These are phyloP conservation scores for Cancer borealis DNA, from an alignment of 2,888 invertebrate genomes.

Conservation along the genomic window DNA sequence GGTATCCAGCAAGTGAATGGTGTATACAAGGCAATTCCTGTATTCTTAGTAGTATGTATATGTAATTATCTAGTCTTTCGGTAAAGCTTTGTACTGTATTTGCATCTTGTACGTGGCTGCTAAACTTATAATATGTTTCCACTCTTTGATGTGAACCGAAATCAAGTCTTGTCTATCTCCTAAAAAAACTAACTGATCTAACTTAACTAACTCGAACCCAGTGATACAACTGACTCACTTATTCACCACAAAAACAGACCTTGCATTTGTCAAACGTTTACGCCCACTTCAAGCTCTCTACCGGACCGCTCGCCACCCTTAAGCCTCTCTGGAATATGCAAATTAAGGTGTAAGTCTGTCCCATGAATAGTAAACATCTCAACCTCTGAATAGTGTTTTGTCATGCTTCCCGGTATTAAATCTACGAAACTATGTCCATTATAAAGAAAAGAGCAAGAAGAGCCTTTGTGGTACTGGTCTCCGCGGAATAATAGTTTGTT, in stretches of 20 bases:
- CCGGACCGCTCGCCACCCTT: background rate
- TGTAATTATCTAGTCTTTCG: no score
- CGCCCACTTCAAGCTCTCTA: background rate
- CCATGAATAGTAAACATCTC: background rate
- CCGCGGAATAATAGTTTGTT: no score
- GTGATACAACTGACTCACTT: no score
- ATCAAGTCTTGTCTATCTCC: no score
- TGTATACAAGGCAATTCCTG: background rate
- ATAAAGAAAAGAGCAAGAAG: background rate
- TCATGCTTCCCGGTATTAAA: background rate
- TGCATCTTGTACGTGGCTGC: no score
- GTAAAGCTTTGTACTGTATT: no score
- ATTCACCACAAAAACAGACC: background rate
- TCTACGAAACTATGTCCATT: background rate
- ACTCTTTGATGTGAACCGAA: no score
- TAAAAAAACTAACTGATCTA: no score
- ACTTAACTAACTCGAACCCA: no score
- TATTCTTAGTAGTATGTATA: background rate
- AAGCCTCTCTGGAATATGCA: background rate
- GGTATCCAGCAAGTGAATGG: background rate
- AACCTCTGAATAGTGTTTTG: background rate
- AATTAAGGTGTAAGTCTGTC: background rate
- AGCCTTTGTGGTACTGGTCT: background rate
- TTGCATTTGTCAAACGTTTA: background rate
- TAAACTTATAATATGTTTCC: no score